phyloP scores from a whole-genome alignment of 2,797 vertebrate species.

The Muscicapa striata region DNA sequence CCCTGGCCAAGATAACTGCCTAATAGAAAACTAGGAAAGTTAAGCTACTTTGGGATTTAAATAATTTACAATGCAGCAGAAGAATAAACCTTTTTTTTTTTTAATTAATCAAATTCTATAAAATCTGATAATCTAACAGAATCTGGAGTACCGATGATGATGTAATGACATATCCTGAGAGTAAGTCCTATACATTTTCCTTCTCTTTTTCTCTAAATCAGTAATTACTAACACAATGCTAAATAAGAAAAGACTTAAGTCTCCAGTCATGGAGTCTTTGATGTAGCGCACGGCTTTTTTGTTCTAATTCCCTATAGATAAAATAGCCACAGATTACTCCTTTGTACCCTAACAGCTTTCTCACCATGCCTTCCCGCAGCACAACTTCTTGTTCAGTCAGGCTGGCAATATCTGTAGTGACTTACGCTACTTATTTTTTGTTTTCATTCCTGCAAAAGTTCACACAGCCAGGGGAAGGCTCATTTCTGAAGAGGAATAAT shows the following conservation, averaged over 20 bases:
- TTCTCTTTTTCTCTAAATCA: slow-evolving; percentile 12
- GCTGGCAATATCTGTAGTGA: slow-evolving; percentile 58
- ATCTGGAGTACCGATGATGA: neutral
- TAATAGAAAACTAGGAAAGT: slow-evolving; percentile 11
- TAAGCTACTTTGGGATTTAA: slow-evolving; percentile 16
- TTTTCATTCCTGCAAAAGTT: slow-evolving; percentile 51
- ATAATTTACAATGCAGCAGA: neutral
- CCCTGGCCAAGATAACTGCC: neutral
- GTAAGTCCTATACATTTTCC: slow-evolving; percentile 12
- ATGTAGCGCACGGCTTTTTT: slow-evolving; percentile 18
- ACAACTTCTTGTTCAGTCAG: slow-evolving; percentile 65
- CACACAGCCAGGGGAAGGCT: slow-evolving; percentile 58
- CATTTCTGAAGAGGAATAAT: slow-evolving; percentile 63
- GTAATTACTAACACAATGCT: slow-evolving; percentile 45
- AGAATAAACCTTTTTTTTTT: slow-evolving; percentile 34
- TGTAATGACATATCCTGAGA: slow-evolving; percentile 7
- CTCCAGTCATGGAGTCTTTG: slow-evolving; percentile 29
- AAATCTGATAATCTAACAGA: slow-evolving; percentile 27
- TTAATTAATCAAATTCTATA: slow-evolving; percentile 20
- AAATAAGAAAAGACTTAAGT: slow-evolving; percentile 53
- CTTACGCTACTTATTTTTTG: slow-evolving; percentile 53
- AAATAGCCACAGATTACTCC: slow-evolving; percentile 57
- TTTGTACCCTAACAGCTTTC: slow-evolving; percentile 64
- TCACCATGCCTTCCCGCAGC: slow-evolving; percentile 43
- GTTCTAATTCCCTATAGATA: slow-evolving; percentile 49